These are phyloP conservation scores for Lepus europaeus DNA, from an alignment of 2,113 vertebrate genomes.

Conservation along the genomic window DNA sequence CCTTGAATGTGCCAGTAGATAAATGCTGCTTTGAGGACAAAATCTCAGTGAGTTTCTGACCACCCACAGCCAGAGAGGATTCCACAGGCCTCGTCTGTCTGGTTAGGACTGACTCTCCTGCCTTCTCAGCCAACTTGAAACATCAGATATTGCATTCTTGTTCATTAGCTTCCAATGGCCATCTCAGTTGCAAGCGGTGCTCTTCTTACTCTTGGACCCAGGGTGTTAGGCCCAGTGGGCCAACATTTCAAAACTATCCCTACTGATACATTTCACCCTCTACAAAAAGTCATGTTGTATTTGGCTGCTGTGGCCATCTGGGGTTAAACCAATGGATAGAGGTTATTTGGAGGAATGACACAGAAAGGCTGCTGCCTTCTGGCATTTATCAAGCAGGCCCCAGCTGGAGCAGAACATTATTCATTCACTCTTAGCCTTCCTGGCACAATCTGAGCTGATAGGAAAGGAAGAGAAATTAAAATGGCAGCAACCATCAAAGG, in stretches of 20 bases:
- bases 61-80: neutral
- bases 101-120: conserved; percentile 11
- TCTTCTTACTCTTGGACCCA: neutral
- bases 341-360: neutral
- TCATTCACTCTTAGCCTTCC: neutral
- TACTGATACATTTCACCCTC: neutral
- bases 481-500: neutral
- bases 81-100: neutral
- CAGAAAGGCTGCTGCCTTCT: neutral
- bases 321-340: neutral
- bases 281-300: neutral
- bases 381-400: neutral
- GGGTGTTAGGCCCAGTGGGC: neutral
- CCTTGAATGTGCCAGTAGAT: neutral
- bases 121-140: neutral
- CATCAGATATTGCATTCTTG: neutral
- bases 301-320: too few relatives aligned
- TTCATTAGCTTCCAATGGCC: neutral
- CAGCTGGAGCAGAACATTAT: neutral
- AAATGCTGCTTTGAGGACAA: neutral
- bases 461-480: neutral
- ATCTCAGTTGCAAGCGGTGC: neutral
- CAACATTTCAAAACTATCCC: neutral
- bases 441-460: neutral
- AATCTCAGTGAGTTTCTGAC: neutral